Evolutionary conservation across 2,797 vertebrate genomes (phyloP).

Genomic region (Cichlasoma orientale): DNA sequence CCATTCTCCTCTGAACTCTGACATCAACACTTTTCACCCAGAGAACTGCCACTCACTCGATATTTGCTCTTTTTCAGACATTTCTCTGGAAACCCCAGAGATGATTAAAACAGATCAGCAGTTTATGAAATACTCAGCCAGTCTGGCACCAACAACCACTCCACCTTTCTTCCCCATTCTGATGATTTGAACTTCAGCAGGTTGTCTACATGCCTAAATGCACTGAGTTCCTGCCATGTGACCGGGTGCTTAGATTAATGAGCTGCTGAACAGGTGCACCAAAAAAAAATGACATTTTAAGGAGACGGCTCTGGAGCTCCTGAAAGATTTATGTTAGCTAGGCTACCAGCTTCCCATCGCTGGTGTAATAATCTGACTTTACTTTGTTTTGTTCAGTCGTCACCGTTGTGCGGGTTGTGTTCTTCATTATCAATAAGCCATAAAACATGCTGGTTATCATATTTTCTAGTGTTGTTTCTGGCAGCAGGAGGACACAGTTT

Average conservation of each 20-base stretch:
- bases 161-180: background rate
- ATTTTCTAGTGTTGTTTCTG: background rate
- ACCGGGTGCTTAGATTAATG: no score
- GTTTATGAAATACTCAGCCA: background rate
- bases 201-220: background rate
- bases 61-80: background rate
- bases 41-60: background rate
- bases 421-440: background rate
- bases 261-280: background rate
- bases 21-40: background rate
- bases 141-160: no score
- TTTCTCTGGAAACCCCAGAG: background rate
- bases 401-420: background rate
- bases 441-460: background rate
- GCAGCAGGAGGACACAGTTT: background rate
- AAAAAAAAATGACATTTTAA: accelerated
- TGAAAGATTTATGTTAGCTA: background rate
- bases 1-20: background rate
- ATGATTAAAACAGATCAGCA: background rate
- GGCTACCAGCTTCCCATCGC: background rate
- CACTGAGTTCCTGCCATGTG: no score
- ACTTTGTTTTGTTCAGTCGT: background rate
- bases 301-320: background rate
- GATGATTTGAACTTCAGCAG: background rate
- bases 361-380: no score